phyloP scores from a whole-genome alignment of 2,797 vertebrate species.

The Apogon hyalosoma region DNA sequence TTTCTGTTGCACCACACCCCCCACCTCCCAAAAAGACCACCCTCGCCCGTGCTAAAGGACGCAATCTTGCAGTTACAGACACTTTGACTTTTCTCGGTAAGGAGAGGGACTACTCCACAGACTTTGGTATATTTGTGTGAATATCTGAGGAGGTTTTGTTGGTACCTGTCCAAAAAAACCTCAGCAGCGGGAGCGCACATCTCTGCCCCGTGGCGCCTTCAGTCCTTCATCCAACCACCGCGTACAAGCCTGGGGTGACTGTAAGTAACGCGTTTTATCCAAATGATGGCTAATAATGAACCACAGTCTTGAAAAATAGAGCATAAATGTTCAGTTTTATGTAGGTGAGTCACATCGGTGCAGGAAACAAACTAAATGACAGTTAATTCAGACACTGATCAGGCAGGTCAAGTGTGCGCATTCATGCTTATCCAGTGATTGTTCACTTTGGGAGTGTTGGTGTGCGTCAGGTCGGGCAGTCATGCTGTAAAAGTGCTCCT shows the following conservation, averaged over 20 bases:
- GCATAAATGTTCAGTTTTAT: no score
- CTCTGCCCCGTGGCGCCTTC: neutral
- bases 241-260: conserved; percentile 6
- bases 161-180: conserved; percentile 29
- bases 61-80: conserved; percentile 72
- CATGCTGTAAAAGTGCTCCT: conserved; percentile 75
- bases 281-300: neutral
- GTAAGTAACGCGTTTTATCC: conserved; percentile 54
- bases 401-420: neutral
- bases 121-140: conserved; percentile 52
- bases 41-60: conserved; percentile 76
- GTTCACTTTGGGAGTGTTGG: neutral
- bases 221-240: neutral
- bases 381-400: neutral
- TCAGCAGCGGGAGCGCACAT: conserved; percentile 24
- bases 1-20: conserved; percentile 81
- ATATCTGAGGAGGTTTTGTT: conserved; percentile 36
- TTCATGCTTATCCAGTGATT: neutral
- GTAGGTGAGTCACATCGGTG: no score
- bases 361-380: neutral
- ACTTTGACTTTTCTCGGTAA: conserved; percentile 78
- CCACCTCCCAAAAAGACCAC: conserved; percentile 74
- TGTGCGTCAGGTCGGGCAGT: conserved; percentile 51
- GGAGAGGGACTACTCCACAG: conserved; percentile 73
- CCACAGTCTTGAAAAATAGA: no score